A percentile compares a stretch with the other conserved stretches of the same genome.
Conservation (phyloP, 2,888 invertebrate species). For the Lithosia quadra region DNA sequence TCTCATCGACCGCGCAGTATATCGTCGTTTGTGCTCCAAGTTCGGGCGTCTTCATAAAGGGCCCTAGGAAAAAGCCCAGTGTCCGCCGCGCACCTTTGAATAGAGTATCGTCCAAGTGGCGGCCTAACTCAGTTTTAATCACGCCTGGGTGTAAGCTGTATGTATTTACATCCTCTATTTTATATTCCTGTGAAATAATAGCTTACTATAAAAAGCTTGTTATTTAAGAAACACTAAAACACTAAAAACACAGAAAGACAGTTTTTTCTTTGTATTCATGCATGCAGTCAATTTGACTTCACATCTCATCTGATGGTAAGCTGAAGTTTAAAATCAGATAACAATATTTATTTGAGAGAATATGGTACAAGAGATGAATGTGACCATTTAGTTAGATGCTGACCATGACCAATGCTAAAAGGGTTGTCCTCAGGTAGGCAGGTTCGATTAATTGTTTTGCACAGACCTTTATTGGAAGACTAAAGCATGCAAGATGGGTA, state of each 20-base stretch:
- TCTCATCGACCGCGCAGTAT: constrained; percentile 90
- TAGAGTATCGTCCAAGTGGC: constrained; percentile 86
- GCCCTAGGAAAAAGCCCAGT: constrained; percentile 64
- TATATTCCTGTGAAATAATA: constrained; percentile 62
- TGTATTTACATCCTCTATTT: constrained; percentile 87
- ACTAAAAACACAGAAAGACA: background rate
- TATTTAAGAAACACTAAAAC: too few relatives aligned
- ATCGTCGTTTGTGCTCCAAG: constrained; percentile 92
- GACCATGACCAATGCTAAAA: too few relatives aligned
- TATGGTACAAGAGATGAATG: too few relatives aligned
- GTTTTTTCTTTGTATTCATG: background rate
- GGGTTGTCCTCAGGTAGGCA: too few relatives aligned
- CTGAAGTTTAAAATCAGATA: too few relatives aligned
- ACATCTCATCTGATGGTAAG: background rate
- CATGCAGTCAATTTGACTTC: background rate
- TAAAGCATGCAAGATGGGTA: too few relatives aligned
- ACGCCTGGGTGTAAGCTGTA: constrained; percentile 92
- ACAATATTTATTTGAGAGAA: too few relatives aligned
- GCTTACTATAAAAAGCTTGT: background rate
- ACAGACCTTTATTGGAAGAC: too few relatives aligned
- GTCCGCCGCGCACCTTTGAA: constrained; percentile 81
- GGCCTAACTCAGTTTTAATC: constrained; percentile 91
- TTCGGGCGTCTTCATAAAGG: constrained; percentile 87
- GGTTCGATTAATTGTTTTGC: too few relatives aligned
- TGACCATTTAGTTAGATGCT: too few relatives aligned